Percentiles rank a stretch among this genome's conserved stretches.
Conservation (phyloP, 1,140 invertebrate genomes). For the Alviniconcha marisindica region DNA sequence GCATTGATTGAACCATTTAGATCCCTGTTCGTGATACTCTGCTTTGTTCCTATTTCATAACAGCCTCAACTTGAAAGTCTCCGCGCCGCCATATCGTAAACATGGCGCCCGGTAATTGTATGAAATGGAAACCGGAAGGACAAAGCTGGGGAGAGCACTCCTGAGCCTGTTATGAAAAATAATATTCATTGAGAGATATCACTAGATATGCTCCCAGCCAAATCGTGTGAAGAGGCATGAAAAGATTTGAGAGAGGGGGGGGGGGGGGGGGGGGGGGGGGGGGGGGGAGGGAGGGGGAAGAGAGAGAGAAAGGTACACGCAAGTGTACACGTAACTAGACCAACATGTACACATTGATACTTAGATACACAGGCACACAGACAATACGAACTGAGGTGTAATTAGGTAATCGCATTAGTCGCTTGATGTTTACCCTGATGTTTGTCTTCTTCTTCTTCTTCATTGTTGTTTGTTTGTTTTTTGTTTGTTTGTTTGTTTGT, state of each 20-base stretch:
- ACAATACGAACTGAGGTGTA: no score
- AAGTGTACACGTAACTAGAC: no score
- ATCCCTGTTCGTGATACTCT: background rate
- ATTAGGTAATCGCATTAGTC: no score
- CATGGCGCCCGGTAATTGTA: constrained; percentile 24
- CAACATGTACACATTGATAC: background rate
- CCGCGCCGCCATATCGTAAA: constrained; percentile 15
- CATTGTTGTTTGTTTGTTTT: no score
- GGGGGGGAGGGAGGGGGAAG: background rate
- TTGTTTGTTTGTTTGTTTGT: no score
- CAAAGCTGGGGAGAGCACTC: background rate
- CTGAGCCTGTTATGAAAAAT: constrained; percentile 28
- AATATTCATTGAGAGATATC: constrained; percentile 32
- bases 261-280: background rate
- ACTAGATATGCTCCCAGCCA: background rate
- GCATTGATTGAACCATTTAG: background rate
- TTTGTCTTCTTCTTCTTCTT: no score
- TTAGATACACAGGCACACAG: background rate
- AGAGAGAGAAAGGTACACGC: no score
- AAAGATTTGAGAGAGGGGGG: no score
- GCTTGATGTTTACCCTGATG: no score
- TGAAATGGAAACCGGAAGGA: constrained; percentile 33
- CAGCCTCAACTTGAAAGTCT: background rate
- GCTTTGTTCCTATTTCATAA: constrained; percentile 23
- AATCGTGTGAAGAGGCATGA: background rate